Evolutionary conservation across 2,888 invertebrate species (phyloP), one percentile per base, ranked within the genome.

Genomic region (Drosophila borealis): DNA sequence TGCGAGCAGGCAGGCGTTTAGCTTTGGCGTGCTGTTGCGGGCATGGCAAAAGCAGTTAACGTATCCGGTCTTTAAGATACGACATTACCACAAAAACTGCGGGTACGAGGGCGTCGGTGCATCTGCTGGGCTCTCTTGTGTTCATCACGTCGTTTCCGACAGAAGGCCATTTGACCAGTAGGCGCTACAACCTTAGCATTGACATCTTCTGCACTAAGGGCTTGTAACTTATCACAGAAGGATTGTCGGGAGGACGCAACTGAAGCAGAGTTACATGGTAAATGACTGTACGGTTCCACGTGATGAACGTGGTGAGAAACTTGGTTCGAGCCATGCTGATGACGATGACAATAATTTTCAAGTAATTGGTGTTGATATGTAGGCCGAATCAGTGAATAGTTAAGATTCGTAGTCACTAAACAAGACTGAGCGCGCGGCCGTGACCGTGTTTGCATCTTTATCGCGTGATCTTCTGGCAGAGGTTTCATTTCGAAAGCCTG

Each of bases 361-460:
- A 56, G 46, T 17, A 34, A 11, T 44, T 72, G 60, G 10, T 62
- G 53, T 42, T 71, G 84, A 64, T 66, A 72, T 76, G 66, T 77
- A 42, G 64, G 78, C 45, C 60, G 70, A 60, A 74, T 75, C 56
- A 62, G 46, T 69, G 78, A 61, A 76, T 70, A 76, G 50, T 53
- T 66, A 34, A 70, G 59, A 56, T 73, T 72, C 21, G 74, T 61
- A 70, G 90, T 89, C 55, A 91, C 89, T 78, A 86, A 88, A 70
- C 91, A 91, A 46, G 91, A 91, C 29, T 83, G 85, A 17, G 91
- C 89, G 49, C 91, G 91, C 49, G 80, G 90, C 9, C 88, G 65
- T 14, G 55, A 55, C n/a, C 44, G 65, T 21, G 41, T 46, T 8
- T 50, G 63, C 25, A 11, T 42, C 21, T 49, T 36, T n/a, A 36